Conservation (phyloP, 2,797 vertebrate species). For the Staurois parvus region DNA sequence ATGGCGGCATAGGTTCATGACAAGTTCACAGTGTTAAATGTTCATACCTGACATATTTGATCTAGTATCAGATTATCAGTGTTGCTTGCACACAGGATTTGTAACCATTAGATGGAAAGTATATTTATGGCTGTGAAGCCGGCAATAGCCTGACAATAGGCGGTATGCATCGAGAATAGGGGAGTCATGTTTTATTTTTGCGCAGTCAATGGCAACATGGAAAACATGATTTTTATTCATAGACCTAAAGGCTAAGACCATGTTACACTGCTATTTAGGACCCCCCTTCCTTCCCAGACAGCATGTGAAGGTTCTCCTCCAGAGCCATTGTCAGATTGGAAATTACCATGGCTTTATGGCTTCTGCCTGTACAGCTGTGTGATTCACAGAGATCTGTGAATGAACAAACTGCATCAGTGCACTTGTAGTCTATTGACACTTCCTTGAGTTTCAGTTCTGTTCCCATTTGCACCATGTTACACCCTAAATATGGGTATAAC, state of each 20-base stretch:
- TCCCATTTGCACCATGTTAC: no score
- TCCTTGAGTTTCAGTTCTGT: no score
- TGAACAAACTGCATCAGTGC: no score
- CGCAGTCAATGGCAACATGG: not conserved
- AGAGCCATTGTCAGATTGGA: no score
- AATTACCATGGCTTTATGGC: no score
- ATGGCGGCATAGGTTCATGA: constrained; percentile 28
- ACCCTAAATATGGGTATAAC: no score
- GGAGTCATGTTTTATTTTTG: constrained; percentile 4
- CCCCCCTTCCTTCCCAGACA: no score
- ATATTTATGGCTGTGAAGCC: constrained; percentile 8
- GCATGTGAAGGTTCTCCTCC: no score
- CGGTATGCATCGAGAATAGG: not conserved
- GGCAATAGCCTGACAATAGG: constrained; percentile 27
- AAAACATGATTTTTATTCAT: not conserved
- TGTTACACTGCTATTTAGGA: no score
- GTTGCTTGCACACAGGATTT: constrained; percentile 18
- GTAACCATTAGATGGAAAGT: constrained; percentile 39
- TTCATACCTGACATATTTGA: constrained; percentile 48
- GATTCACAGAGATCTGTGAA: no score
- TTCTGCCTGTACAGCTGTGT: no score
- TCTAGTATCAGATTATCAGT: constrained; percentile 39
- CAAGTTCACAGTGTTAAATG: constrained; percentile 49
- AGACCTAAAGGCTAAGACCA: not conserved
- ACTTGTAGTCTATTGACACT: no score